These are phyloP conservation scores for Acrocyrtus sp. DNA, from an alignment of 2,888 invertebrate species.

Conservation along the genomic window DNA sequence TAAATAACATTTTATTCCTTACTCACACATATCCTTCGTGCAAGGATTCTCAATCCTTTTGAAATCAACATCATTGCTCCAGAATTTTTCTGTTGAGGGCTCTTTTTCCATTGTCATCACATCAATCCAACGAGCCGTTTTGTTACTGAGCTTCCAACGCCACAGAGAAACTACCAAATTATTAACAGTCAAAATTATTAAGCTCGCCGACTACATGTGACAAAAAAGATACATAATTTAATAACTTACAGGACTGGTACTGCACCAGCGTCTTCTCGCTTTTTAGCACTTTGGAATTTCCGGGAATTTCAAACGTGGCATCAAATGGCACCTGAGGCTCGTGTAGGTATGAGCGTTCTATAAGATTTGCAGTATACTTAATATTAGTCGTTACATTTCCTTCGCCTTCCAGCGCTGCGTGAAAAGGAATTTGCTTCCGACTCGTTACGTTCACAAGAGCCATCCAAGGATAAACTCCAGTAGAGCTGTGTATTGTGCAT, in stretches of 20 bases:
- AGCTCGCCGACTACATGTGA: too few relatives aligned
- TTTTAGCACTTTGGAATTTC: slow-evolving; percentile 3
- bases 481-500: slow-evolving; percentile 13
- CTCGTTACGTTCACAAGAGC: slow-evolving; percentile 29
- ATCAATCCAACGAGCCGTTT: slow-evolving; percentile 8
- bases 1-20: too few relatives aligned
- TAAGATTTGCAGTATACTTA: neutral
- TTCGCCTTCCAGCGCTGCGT: neutral
- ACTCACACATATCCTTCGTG: slow-evolving; percentile 42
- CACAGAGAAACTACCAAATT: slow-evolving; percentile 25
- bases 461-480: slow-evolving; percentile 24
- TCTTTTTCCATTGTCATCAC: slow-evolving; percentile 5
- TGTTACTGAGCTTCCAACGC: slow-evolving; percentile 36
- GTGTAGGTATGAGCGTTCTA: neutral
- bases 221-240: too few relatives aligned
- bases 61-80: neutral
- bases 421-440: neutral
- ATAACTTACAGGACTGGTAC: slow-evolving; percentile 35
- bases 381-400: neutral
- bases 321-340: slow-evolving; percentile 32
- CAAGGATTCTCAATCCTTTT: slow-evolving; percentile 40
- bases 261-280: slow-evolving; percentile 17
- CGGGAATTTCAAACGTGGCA: slow-evolving; percentile 36
- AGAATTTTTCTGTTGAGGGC: neutral
- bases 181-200: slow-evolving; percentile 5